phyloP scores from a whole-genome alignment of 2,888 invertebrate genomes.

The Serrognathus titanus region DNA sequence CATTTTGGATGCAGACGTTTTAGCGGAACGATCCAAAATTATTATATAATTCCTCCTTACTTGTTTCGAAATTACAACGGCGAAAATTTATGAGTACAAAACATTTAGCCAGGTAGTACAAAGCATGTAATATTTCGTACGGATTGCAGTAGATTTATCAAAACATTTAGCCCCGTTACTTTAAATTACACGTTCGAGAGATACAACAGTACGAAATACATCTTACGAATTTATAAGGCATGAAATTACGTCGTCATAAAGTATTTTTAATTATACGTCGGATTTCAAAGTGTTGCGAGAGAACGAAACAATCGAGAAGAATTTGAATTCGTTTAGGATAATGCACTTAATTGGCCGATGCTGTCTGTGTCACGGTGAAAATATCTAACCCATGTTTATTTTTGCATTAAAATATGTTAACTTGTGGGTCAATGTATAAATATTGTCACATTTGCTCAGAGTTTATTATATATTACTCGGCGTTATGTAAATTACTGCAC shows the following conservation, averaged over 20 bases:
- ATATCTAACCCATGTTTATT: neutral
- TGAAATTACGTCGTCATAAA: constrained; percentile 16
- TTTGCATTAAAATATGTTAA: constrained; percentile 25
- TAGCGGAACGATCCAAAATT: no score
- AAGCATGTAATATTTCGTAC: no score
- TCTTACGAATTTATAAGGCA: constrained; percentile 16
- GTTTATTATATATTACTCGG: constrained; percentile 28
- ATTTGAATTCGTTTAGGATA: constrained; percentile 5
- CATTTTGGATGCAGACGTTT: no score
- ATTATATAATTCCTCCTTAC: no score
- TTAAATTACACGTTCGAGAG: neutral
- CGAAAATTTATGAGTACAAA: no score
- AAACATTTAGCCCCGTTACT: no score
- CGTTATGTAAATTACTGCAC: constrained; percentile 24
- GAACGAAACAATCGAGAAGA: constrained; percentile 9
- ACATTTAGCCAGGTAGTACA: no score
- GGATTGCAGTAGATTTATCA: no score
- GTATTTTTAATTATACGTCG: constrained; percentile 15
- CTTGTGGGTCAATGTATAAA: constrained; percentile 31
- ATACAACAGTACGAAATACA: constrained; percentile 11
- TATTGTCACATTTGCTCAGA: constrained; percentile 25
- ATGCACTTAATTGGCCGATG: neutral
- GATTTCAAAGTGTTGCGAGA: constrained; percentile 3
- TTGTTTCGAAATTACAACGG: no score
- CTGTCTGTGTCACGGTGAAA: neutral